Base-by-base conservation (phyloP, 2,888 invertebrate genomes). In the Norana najaformis region DNA sequence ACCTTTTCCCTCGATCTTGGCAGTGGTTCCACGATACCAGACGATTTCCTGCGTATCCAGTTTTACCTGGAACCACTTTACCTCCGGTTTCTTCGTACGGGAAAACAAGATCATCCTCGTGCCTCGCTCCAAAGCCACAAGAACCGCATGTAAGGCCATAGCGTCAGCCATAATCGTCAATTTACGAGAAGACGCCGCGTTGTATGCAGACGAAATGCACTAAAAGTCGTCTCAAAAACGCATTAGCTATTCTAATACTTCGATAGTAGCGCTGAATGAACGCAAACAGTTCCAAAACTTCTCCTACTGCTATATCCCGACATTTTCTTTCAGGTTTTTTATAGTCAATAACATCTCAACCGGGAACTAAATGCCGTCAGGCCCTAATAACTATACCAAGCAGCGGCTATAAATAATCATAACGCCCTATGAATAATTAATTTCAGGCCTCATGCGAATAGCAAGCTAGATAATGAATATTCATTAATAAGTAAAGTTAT, bases 41-140 rank as follows among this genome's bases (percentile, higher is more conserved):
- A 97, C 96, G 90, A 98, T 96, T 95, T 98, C 98, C 93, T 97
- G 96, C 0, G 98, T 98, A 95, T 98, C 98, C 89, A 98, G 96
- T 91, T 97, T 96, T 88, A 99, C 97, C 93, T 97, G 96, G 85
- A 98, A 95, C 16, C 96, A 97, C 93, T 97, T 97, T 90, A 96
- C 96, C 94, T 99, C 98, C 0, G 98, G 97, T 90, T 97, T 96
- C 94, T 97, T 97, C 20, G 35, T 85, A 92, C 97, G 96, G 91
- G 97, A 83, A 94, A 98, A 97, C 94, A 97, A 97, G 0, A 97
- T 96, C 53, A 98, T 97, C 89, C 97, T 96, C 1, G 93, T 92
- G 23, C 94, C 94, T 69, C 93, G 92, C 91, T 94, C 94, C 88
- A 94, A 90, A 88, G 88, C 88, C 38, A 91, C 83, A 39, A 92